Percentiles rank a stretch among this genome's conserved stretches.
Conservation (phyloP, 2,888 invertebrate species). For the Priapulus caudatus region DNA sequence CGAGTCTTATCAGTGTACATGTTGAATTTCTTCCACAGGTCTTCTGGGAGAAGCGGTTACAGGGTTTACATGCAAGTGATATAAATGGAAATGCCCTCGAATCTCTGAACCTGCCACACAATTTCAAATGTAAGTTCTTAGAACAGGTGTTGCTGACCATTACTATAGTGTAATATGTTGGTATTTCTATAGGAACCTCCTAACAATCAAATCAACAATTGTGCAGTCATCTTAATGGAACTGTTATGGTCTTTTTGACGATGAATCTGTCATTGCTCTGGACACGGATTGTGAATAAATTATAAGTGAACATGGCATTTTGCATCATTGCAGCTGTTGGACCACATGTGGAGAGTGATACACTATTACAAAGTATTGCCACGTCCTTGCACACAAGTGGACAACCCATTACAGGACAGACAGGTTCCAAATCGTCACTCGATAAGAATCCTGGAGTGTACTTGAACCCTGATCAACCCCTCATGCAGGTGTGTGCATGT, state of each 20-base stretch:
- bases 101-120: conserved; percentile 67
- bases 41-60: conserved; percentile 48
- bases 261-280: conserved; percentile 12
- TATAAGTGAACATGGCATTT: conserved; percentile 7
- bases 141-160: neutral
- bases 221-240: too few species aligned
- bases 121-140: conserved; percentile 36
- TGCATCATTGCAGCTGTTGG: conserved; percentile 41
- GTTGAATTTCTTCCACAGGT: too few species aligned
- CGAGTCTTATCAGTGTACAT: too few species aligned
- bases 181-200: too few species aligned
- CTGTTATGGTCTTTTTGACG: too few species aligned
- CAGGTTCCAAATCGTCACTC: conserved; percentile 62
- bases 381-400: conserved; percentile 84
- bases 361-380: conserved; percentile 65
- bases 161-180: neutral
- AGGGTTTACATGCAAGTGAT: conserved; percentile 77
- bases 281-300: conserved; percentile 13
- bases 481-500: conserved; percentile 61
- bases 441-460: conserved; percentile 86
- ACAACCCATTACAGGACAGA: conserved; percentile 82
- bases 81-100: conserved; percentile 67
- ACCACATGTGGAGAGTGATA: conserved; percentile 30
- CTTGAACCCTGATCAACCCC: conserved; percentile 88
- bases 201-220: too few species aligned